Conservation (phyloP, 2,113 vertebrate species). For the Myrmecophaga tridactyla region DNA sequence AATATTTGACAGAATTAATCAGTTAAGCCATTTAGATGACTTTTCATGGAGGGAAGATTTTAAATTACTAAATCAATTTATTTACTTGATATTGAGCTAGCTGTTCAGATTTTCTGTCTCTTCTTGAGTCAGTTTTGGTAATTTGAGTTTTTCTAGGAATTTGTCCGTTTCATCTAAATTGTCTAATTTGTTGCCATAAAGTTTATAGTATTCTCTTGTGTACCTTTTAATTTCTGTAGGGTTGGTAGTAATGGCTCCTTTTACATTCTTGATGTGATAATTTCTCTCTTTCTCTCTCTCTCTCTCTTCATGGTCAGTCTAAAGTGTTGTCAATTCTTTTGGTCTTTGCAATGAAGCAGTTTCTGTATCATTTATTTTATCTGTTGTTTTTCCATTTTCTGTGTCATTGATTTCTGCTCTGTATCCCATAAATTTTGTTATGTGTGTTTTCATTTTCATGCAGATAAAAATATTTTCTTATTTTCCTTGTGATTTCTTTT, state of each 20-base stretch:
- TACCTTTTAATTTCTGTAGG: not conserved
- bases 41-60: not conserved
- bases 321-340: not conserved
- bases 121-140: not conserved
- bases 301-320: not conserved
- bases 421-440: not conserved
- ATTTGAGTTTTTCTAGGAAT: not conserved
- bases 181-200: not conserved
- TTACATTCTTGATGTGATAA: slow-evolving; percentile 35
- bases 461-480: too few relatives aligned
- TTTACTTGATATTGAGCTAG: not conserved
- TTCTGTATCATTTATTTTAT: not conserved
- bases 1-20: too few relatives aligned
- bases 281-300: not conserved
- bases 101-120: not conserved
- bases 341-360: not conserved
- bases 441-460: not conserved
- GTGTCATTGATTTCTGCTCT: not conserved
- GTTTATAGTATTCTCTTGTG: not conserved
- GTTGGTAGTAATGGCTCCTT: not conserved
- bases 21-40: not conserved
- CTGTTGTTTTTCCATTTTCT: not conserved
- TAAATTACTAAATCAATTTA: not conserved
- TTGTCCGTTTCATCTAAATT: not conserved
- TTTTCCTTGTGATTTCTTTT: too few relatives aligned